These are phyloP conservation scores for Zootermopsis nevadensis DNA, from an alignment of 2,888 invertebrate genomes.

Conservation along the genomic window DNA sequence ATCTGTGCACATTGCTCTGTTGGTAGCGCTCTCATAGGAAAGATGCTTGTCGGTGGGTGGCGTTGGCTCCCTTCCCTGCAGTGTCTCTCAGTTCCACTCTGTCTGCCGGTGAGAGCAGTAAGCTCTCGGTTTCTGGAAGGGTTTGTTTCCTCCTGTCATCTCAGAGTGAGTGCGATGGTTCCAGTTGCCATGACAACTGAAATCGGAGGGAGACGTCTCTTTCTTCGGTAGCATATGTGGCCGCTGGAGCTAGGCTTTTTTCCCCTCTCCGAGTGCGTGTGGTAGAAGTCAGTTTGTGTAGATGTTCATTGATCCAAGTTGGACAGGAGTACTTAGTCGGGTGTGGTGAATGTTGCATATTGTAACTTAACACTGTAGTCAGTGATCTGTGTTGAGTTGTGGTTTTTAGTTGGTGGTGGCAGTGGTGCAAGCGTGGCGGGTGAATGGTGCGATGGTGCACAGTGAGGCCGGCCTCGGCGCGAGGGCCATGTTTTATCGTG, in stretches of 20 bases:
- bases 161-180: background rate
- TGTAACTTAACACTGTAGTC: background rate
- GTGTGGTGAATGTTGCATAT: constrained; percentile 9
- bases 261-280: background rate
- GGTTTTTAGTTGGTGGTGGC: background rate
- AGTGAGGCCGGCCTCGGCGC: constrained; percentile 59
- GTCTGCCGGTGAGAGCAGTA: constrained; percentile 15
- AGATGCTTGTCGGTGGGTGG: too few species aligned
- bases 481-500: constrained; percentile 65
- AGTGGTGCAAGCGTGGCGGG: constrained; percentile 37
- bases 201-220: constrained; percentile 2
- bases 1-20: too few species aligned
- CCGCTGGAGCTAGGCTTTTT: background rate
- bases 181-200: constrained; percentile 23
- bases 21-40: too few species aligned
- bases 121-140: background rate
- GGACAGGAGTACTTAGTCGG: background rate
- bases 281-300: background rate
- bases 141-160: background rate
- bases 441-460: constrained; percentile 56
- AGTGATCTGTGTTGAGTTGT: too few species aligned
- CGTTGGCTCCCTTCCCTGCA: too few species aligned
- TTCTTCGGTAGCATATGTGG: background rate
- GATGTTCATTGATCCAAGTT: background rate
- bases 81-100: background rate